These are phyloP conservation scores for Acheta domesticus DNA, from an alignment of 2,888 invertebrate species.

Conservation along the genomic window DNA sequence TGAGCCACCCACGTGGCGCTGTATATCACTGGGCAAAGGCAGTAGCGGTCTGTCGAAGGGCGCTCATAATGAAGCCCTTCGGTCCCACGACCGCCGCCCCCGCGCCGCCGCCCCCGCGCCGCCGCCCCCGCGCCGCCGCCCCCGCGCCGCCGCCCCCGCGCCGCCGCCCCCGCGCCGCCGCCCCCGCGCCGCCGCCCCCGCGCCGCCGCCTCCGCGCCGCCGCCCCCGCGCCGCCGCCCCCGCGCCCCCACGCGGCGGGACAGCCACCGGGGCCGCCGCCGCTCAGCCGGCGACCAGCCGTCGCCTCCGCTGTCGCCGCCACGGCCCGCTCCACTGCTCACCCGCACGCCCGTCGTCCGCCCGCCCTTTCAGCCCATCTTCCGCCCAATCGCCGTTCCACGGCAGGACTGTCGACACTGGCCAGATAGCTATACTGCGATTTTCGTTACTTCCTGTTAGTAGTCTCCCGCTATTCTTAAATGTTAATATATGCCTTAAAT, in stretches of 20 bases:
- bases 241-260: background rate
- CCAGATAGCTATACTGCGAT: no score
- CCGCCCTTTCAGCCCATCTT: no score
- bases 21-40: background rate
- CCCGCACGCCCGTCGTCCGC: no score
- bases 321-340: no score
- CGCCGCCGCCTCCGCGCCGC: no score
- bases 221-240: background rate
- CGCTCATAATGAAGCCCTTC: background rate
- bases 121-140: background rate
- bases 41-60: background rate
- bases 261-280: background rate
- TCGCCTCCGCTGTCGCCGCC: no score
- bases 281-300: background rate
- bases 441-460: no score
- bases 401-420: no score
- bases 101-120: fast-evolving
- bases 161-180: background rate
- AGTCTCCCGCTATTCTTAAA: no score
- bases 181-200: background rate
- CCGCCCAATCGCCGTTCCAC: no score
- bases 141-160: background rate
- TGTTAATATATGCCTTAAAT: no score
- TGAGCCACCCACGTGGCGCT: background rate
- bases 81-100: background rate